Conservation (phyloP, 2,797 vertebrate species). For the Pangasius larnaudii region DNA sequence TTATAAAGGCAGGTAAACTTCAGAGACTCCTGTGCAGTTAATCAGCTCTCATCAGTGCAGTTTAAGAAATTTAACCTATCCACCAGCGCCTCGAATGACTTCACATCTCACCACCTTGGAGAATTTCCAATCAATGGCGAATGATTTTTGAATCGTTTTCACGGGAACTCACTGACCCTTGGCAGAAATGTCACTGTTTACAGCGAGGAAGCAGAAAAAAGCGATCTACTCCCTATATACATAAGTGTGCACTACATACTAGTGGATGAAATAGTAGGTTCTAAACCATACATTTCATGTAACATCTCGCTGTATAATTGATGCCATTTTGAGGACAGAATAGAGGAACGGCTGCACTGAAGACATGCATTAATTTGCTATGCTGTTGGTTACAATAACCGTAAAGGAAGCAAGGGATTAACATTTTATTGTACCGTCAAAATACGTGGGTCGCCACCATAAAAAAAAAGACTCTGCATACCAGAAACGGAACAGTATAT, state of each 20-base stretch:
- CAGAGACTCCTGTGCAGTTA: not conserved
- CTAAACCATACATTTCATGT: not conserved
- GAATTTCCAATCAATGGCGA: not conserved
- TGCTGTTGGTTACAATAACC: not conserved
- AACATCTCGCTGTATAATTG: not conserved
- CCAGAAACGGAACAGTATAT: not conserved
- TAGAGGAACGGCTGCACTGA: not conserved
- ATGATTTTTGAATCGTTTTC: not conserved
- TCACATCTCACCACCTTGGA: not conserved
- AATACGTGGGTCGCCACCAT: not conserved
- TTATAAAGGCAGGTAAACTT: not conserved
- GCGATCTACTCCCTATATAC: not conserved
- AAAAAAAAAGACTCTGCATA: not conserved
- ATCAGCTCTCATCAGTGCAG: not conserved
- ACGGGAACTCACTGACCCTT: not conserved
- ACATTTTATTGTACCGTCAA: not conserved
- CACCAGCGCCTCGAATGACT: not conserved
- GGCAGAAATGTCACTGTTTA: not conserved
- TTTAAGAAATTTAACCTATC: not conserved
- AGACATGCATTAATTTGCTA: not conserved
- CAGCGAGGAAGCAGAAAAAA: not conserved
- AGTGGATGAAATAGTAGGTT: not conserved
- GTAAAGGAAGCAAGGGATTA: slow-evolving; percentile 14
- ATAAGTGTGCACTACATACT: not conserved
- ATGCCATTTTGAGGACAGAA: not conserved